Evolutionary conservation across 2,888 invertebrate species (phyloP).

Genomic region (Hyles lineata): DNA sequence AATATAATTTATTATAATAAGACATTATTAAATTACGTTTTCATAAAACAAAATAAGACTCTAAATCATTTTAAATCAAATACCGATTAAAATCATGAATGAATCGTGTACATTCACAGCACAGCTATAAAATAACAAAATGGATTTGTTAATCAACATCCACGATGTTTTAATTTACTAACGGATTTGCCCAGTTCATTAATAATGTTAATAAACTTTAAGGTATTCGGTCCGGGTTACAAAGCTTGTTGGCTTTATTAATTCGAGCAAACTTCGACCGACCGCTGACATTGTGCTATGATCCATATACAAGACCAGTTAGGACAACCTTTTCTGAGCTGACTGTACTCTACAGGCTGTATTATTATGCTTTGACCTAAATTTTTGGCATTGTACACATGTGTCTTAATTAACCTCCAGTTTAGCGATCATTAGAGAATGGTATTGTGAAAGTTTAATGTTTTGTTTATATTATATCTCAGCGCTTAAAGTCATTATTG

Average conservation of each 20-base stretch:
- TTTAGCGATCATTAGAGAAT: not conserved
- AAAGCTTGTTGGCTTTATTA: conserved; percentile 31
- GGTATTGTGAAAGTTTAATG: not conserved
- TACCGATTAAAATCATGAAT: conserved; percentile 1
- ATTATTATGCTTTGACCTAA: conserved; percentile 25
- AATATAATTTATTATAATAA: too few species aligned
- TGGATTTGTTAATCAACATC: conserved; percentile 5
- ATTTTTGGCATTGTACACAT: conserved; percentile 26
- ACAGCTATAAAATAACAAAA: conserved; percentile 7
- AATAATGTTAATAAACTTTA: conserved; percentile 25
- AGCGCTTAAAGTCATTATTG: too few species aligned
- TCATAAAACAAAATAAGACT: too few species aligned
- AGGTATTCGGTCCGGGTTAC: conserved; percentile 24
- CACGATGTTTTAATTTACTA: conserved; percentile 36
- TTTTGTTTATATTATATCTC: not conserved
- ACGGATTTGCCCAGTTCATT: conserved; percentile 29
- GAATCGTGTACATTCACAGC: conserved; percentile 21
- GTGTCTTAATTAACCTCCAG: conserved; percentile 7
- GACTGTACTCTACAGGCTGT: conserved; percentile 3
- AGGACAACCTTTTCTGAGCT: conserved; percentile 38
- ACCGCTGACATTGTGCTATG: conserved; percentile 69
- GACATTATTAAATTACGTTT: too few species aligned
- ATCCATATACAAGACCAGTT: conserved; percentile 69
- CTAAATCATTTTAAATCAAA: too few species aligned
- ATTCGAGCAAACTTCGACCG: conserved; percentile 48